A percentile compares a stretch with the other conserved stretches of the same genome.
Evolutionary conservation across 2,797 vertebrate species (phyloP).

Genomic region (Sebastes taczanowskii): DNA sequence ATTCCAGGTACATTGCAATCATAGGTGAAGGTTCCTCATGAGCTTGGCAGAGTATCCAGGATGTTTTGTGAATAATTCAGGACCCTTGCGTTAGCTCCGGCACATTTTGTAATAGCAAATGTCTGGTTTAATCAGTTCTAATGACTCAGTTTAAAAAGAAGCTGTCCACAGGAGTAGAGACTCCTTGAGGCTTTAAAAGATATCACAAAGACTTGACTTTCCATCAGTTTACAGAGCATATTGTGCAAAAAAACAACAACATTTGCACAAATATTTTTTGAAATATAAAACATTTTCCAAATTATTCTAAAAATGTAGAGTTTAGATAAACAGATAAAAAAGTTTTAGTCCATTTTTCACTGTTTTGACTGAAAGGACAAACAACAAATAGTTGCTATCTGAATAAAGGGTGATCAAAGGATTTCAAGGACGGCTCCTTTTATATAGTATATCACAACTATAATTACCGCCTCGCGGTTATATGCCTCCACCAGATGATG

Average conservation of each 20-base stretch:
- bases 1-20: neutral
- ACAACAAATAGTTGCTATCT: neutral
- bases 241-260: neutral
- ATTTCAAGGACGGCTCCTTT: neutral
- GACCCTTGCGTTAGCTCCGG: neutral
- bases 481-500: no score
- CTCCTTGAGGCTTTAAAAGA: neutral
- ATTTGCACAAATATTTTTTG: neutral
- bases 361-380: neutral
- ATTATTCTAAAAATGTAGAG: neutral
- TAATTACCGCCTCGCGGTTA: accelerated
- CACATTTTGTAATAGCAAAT: neutral
- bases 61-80: conserved; percentile 10
- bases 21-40: neutral
- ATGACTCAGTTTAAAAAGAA: neutral
- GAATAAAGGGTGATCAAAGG: neutral
- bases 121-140: neutral
- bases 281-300: neutral
- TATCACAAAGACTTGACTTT: neutral
- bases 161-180: neutral
- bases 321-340: neutral
- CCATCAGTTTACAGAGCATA: neutral
- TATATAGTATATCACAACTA: neutral
- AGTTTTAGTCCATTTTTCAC: neutral
- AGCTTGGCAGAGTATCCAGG: neutral